A percentile compares a stretch with the other conserved stretches of the same genome.
Evolutionary conservation across 2,113 vertebrate genomes (phyloP).

Genomic region (Aramus guarauna): DNA sequence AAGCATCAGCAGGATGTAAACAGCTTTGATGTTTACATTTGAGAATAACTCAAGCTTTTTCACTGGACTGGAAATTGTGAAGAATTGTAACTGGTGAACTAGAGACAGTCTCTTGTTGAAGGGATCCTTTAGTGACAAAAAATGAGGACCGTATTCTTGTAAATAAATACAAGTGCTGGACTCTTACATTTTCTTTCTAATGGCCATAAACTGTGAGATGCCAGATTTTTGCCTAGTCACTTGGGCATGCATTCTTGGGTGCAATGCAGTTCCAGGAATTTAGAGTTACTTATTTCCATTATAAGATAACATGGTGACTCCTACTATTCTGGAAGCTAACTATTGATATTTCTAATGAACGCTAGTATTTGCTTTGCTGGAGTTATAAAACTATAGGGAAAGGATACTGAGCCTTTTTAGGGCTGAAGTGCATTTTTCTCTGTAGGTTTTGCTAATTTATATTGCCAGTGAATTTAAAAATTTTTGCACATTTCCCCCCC

Average conservation of each 20-base stretch:
- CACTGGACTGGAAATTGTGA: neutral
- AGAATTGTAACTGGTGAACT: neutral
- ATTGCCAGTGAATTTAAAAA: neutral
- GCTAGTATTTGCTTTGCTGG: neutral
- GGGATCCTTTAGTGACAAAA: neutral
- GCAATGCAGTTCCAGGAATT: neutral
- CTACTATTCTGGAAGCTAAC: neutral
- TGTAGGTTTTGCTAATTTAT: neutral
- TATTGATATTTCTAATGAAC: neutral
- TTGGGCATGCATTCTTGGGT: fast-evolving
- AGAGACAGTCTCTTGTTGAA: neutral
- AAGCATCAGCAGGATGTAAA: neutral
- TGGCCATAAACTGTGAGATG: neutral
- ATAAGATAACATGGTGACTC: neutral
- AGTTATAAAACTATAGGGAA: neutral
- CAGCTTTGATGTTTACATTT: neutral
- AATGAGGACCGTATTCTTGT: neutral
- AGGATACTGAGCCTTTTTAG: neutral
- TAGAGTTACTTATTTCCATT: neutral
- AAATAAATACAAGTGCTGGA: neutral
- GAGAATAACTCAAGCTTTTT: neutral
- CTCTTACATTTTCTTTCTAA: neutral
- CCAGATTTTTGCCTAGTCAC: neutral
- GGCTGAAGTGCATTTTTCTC: neutral
- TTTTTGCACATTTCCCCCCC: neutral